These are phyloP conservation scores for Urosaurus nigricauda DNA, from an alignment of 2,797 vertebrate genomes.

Conservation along the genomic window DNA sequence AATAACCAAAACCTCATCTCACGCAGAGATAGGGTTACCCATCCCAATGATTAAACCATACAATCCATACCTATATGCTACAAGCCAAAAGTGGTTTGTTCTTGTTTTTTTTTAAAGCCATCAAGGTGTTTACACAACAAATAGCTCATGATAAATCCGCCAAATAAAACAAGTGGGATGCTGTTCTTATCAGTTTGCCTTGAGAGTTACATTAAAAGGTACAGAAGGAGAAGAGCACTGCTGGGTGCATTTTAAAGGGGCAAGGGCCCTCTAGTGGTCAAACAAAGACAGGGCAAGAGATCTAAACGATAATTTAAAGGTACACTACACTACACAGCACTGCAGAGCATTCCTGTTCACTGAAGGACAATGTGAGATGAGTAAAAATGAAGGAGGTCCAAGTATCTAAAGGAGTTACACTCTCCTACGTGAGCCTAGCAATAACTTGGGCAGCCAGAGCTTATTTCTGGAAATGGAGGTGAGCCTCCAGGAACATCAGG, in stretches of 20 bases:
- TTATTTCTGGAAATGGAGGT: not conserved
- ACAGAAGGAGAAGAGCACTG: not conserved
- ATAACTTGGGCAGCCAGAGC: not conserved
- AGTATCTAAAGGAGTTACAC: not conserved
- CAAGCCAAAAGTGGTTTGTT: not conserved
- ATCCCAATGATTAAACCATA: not conserved
- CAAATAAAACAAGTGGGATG: not conserved
- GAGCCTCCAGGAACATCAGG: not conserved
- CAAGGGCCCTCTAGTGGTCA: constrained; percentile 4
- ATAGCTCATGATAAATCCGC: not conserved
- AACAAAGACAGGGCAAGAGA: not conserved
- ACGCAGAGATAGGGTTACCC: not conserved
- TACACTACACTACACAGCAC: not conserved
- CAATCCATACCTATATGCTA: not conserved
- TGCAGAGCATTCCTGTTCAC: not conserved
- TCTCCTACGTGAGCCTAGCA: not conserved
- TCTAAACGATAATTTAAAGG: not conserved
- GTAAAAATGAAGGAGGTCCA: not conserved
- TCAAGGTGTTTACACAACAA: not conserved
- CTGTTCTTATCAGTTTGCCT: not conserved
- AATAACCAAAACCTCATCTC: too few species aligned
- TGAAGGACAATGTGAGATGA: not conserved
- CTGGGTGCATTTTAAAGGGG: not conserved
- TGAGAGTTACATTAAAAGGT: not conserved
- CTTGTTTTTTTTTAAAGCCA: not conserved